Conservation (phyloP, 2,888 invertebrate genomes). For the Augiades crinisus region DNA sequence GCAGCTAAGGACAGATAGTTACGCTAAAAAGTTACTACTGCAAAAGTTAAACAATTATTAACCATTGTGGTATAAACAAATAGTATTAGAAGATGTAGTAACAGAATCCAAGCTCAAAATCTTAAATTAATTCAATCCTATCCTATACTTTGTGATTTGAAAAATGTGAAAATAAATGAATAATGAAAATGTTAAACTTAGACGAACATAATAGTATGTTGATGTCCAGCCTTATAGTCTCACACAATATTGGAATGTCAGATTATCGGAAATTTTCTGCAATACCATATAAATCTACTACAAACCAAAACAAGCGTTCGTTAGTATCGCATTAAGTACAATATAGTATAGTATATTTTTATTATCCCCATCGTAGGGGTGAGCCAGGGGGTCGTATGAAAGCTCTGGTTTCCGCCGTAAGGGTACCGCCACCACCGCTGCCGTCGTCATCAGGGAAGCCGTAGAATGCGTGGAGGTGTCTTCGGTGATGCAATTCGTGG, state of each 20-base stretch:
- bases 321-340: background rate
- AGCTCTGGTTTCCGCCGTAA: conserved; percentile 68
- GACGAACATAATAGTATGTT: background rate
- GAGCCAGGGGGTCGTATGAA: conserved; percentile 71
- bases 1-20: too few species aligned
- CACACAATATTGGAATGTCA: background rate
- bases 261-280: conserved; percentile 15
- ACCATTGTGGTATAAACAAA: too few species aligned
- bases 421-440: conserved; percentile 47
- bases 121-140: too few species aligned
- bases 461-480: conserved; percentile 66
- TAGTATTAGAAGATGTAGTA: too few species aligned
- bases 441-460: conserved; percentile 59
- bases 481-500: conserved; percentile 65
- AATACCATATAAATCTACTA: conserved; percentile 1
- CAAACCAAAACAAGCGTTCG: conserved; percentile 1
- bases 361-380: conserved; percentile 71
- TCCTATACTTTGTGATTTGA: too few species aligned
- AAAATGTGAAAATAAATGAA: background rate
- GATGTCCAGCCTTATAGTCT: conserved; percentile 10
- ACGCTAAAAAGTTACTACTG: too few species aligned
- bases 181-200: too few species aligned
- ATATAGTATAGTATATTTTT: too few species aligned
- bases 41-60: too few species aligned
- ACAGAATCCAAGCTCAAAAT: too few species aligned